Conservation (phyloP, 2,888 invertebrate species). For the Apamea crenata region DNA sequence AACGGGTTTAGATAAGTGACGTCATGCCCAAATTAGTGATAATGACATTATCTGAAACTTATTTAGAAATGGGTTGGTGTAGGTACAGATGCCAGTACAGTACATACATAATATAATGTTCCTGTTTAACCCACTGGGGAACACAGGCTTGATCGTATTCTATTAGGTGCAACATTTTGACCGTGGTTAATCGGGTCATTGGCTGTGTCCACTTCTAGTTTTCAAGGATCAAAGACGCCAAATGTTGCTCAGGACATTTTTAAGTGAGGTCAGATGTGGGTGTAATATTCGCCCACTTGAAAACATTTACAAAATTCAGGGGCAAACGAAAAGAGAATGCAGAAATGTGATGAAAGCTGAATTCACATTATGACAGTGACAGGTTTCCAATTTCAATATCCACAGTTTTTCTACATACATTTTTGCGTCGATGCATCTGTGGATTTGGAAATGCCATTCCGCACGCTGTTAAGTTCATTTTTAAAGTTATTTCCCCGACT, state of each 20-base stretch:
- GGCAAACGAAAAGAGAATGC: neutral
- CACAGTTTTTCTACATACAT: neutral
- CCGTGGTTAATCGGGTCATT: slow-evolving; percentile 22
- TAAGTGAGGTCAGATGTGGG: slow-evolving; percentile 1
- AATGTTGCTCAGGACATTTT: slow-evolving; percentile 4
- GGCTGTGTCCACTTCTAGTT: neutral
- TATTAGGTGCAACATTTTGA: slow-evolving; percentile 1
- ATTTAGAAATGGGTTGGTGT: slow-evolving; percentile 29
- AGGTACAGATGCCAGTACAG: neutral
- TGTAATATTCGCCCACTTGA: neutral
- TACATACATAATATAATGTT: neutral
- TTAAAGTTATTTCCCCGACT: slow-evolving; percentile 7
- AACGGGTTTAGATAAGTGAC: slow-evolving; percentile 38
- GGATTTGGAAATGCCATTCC: neutral
- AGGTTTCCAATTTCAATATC: neutral
- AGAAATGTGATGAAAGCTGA: neutral
- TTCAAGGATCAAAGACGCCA: neutral
- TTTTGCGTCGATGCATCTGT: neutral
- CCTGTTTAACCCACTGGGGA: neutral
- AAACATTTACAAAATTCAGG: slow-evolving; percentile 20
- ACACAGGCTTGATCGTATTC: neutral
- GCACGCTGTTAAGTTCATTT: neutral
- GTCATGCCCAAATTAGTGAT: slow-evolving; percentile 30
- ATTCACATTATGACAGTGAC: neutral
- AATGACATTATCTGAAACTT: slow-evolving; percentile 32